Evolutionary conservation across 2,888 invertebrate genomes (phyloP).

Genomic region (Liodrosophila aerea): DNA sequence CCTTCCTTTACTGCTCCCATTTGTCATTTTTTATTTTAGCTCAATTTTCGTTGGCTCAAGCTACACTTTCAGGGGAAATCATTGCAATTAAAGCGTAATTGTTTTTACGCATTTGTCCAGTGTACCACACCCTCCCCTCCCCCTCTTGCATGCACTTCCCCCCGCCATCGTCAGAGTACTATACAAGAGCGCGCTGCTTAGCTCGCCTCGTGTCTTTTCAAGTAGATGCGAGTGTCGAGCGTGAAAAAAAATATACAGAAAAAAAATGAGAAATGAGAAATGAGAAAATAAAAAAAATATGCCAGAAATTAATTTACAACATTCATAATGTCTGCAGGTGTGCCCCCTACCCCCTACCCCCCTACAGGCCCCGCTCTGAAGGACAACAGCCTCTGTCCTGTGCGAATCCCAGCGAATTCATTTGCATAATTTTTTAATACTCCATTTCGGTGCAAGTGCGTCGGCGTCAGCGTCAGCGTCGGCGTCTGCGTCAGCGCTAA

Average conservation of each 20-base stretch:
- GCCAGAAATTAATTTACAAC: conserved; percentile 71
- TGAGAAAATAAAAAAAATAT: conserved; percentile 17
- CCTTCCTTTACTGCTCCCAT: too few species aligned
- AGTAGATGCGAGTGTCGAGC: conserved; percentile 30
- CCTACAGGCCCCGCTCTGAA: conserved; percentile 49
- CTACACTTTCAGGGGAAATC: conserved; percentile 74
- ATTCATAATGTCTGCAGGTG: conserved; percentile 67
- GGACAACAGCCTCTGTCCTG: conserved; percentile 47
- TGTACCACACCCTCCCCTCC: background rate
- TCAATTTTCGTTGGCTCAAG: conserved; percentile 51
- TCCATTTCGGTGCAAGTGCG: conserved; percentile 77
- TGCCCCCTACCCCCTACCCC: conserved; percentile 11
- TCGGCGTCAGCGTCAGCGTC: conserved; percentile 55
- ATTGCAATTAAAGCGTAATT: conserved; percentile 82
- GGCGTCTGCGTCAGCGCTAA: conserved; percentile 19
- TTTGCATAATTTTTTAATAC: conserved; percentile 82
- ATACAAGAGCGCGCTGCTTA: conserved; percentile 42
- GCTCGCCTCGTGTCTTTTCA: conserved; percentile 68
- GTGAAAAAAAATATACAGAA: background rate
- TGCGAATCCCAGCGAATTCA: conserved; percentile 78
- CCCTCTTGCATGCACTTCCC: background rate
- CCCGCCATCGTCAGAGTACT: background rate
- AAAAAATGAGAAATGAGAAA: background rate
- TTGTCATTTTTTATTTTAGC: too few species aligned
- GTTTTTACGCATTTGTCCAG: conserved; percentile 77